These are phyloP conservation scores for Chirona hameri DNA, from an alignment of 2,888 invertebrate genomes.

Conservation along the genomic window DNA sequence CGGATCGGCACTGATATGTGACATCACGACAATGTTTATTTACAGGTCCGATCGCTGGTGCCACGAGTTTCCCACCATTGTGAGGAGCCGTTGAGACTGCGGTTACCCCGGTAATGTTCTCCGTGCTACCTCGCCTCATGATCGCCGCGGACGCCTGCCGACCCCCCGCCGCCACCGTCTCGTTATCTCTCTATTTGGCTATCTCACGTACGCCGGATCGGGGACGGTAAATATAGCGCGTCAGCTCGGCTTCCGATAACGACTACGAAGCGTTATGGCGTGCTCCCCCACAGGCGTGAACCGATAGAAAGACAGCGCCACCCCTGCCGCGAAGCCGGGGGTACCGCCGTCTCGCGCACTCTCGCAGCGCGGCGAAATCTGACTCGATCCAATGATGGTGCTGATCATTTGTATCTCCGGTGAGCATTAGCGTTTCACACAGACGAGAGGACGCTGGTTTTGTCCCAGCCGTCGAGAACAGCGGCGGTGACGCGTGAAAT, in stretches of 20 bases:
- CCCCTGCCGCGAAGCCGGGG: background rate
- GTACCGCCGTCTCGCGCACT: background rate
- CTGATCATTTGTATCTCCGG: background rate
- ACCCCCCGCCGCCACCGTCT: background rate
- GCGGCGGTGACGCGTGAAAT: background rate
- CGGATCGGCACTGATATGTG: background rate
- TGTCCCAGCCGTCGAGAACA: background rate
- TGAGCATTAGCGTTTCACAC: background rate
- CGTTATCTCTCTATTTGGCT: conserved; percentile 22
- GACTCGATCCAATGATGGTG: background rate
- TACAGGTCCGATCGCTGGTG: background rate
- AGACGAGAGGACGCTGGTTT: background rate
- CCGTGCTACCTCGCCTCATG: background rate
- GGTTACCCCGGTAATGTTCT: background rate
- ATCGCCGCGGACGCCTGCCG: background rate
- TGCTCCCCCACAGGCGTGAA: background rate
- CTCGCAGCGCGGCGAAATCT: background rate
- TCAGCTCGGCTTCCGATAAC: background rate
- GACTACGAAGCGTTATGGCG: background rate
- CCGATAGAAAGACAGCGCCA: background rate
- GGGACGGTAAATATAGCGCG: background rate
- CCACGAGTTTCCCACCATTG: background rate
- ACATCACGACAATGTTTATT: background rate
- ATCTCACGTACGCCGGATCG: background rate
- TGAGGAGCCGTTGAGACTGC: background rate